These are phyloP conservation scores for Xestia c-nigrum DNA, from an alignment of 2,888 invertebrate genomes.

Conservation along the genomic window DNA sequence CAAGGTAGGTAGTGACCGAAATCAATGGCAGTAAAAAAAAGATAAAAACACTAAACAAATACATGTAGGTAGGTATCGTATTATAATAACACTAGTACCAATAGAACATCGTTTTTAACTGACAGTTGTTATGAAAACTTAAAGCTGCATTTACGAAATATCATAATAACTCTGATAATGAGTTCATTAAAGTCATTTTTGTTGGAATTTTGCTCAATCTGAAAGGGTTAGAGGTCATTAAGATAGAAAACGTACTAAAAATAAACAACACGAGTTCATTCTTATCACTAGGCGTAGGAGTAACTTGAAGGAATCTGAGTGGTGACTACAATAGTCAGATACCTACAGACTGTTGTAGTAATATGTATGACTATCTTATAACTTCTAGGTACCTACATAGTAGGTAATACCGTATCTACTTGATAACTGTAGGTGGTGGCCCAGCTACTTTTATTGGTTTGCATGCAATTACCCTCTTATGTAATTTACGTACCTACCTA, in stretches of 20 bases:
- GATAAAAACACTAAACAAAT: neutral
- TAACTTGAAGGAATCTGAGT: constrained; percentile 33
- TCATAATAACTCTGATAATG: neutral
- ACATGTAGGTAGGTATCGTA: neutral
- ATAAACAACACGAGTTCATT: constrained; percentile 37
- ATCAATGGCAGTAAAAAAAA: neutral
- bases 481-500: constrained; percentile 9
- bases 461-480: constrained; percentile 32
- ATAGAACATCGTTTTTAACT: neutral
- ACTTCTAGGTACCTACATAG: neutral
- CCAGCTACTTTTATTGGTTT: constrained; percentile 33
- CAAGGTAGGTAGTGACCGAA: neutral
- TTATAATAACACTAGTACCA: neutral
- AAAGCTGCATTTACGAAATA: constrained; percentile 9
- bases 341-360: too few species aligned
- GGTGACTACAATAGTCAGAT: constrained; percentile 3
- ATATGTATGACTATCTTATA: neutral
- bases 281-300: constrained; percentile 58
- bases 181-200: constrained; percentile 31
- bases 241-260: constrained; percentile 50
- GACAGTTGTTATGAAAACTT: neutral
- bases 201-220: constrained; percentile 57
- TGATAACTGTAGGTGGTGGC: constrained; percentile 35
- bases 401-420: constrained; percentile 12
- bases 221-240: constrained; percentile 55